Evolutionary conservation across 2,113 vertebrate species (phyloP).

Genomic region (Periophthalmodon schlosseri): DNA sequence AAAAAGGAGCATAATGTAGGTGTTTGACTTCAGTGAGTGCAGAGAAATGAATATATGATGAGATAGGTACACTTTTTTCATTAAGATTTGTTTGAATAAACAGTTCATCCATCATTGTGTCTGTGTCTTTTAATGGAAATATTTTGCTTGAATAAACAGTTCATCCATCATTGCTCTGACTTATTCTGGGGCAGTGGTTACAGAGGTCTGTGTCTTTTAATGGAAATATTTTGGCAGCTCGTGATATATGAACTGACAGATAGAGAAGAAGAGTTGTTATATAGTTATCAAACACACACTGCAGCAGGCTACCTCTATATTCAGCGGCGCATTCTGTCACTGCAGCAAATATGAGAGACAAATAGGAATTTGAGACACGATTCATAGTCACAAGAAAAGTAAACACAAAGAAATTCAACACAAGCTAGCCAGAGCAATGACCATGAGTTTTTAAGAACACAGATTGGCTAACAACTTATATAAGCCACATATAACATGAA

Average conservation of each 20-base stretch:
- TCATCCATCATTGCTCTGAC: too few relatives aligned
- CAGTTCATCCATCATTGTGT: neutral
- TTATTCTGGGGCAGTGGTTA: neutral
- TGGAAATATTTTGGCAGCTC: constrained; percentile 9
- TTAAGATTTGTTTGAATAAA: neutral
- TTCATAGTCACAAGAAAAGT: constrained; percentile 7
- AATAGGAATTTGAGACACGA: constrained; percentile 2
- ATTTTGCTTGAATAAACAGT: neutral
- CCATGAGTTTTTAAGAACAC: too few relatives aligned
- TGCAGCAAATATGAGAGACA: constrained; percentile 5
- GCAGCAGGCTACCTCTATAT: constrained; percentile 14
- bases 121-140: constrained; percentile 8
- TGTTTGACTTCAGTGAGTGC: neutral
- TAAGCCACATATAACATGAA: too few relatives aligned
- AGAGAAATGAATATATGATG: neutral
- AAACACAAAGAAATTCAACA: neutral
- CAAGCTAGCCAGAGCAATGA: neutral
- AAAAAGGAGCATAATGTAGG: neutral
- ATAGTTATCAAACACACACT: neutral
- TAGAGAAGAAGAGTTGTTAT: neutral
- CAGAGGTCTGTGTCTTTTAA: constrained; percentile 5
- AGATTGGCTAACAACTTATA: too few relatives aligned
- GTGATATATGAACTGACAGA: constrained; percentile 12
- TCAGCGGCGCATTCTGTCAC: constrained; percentile 13
- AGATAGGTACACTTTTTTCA: neutral